These are phyloP conservation scores for Mus caroli DNA, from an alignment of 2,797 vertebrate species.

Conservation along the genomic window DNA sequence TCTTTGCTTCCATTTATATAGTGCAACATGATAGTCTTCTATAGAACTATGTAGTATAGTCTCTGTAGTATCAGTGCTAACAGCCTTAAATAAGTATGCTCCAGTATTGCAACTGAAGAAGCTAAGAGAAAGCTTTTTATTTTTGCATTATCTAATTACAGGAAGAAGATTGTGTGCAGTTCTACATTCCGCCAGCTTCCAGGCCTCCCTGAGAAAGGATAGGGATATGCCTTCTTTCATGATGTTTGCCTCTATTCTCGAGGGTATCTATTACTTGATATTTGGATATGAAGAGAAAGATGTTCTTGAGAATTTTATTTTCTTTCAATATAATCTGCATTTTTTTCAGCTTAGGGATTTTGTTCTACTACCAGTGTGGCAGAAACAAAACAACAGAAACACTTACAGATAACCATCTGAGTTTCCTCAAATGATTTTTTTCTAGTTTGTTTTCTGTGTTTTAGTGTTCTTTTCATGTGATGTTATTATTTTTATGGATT, in stretches of 20 bases:
- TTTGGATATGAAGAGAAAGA: background rate
- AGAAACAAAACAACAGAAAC: background rate
- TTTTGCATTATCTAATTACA: background rate
- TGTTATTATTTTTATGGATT: background rate
- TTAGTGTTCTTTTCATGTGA: background rate
- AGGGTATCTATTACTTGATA: background rate
- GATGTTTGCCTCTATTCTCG: background rate
- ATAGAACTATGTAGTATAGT: background rate
- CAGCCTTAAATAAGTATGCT: background rate
- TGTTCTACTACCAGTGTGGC: background rate
- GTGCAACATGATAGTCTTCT: background rate
- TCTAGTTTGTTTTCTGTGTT: background rate
- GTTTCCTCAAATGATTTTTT: background rate
- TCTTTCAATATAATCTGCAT: background rate
- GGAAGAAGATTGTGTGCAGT: too few relatives aligned
- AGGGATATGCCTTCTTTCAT: fast-evolving
- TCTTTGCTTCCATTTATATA: background rate
- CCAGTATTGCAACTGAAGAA: fast-evolving
- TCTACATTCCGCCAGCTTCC: background rate
- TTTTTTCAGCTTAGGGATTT: background rate
- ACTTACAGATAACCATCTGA: background rate
- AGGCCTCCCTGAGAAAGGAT: background rate
- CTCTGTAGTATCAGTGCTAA: too few relatives aligned
- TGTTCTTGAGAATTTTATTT: background rate
- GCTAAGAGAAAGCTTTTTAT: background rate